Evolutionary conservation across 1,140 invertebrate species (phyloP), one percentile per base, ranked within the genome.

Genomic region (Drosophila rufa): DNA sequence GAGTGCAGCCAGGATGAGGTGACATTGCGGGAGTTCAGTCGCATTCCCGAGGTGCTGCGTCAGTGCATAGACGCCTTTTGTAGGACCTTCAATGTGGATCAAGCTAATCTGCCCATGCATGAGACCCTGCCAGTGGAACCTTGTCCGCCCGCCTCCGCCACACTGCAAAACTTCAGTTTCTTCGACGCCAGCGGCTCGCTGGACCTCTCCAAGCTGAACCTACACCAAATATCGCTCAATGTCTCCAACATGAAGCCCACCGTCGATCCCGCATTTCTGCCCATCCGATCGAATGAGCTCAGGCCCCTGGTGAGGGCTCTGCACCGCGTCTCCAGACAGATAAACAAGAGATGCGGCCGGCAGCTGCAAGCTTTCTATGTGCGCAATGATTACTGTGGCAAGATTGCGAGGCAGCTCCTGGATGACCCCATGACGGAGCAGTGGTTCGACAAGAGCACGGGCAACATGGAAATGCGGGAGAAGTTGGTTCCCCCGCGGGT

Each of bases 241-340:
- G 93, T 92, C 70, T 94, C 93, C 77, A 94, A 94, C 51, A 92
- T 95, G 9, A 94, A 94, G 73, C 96, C 95, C 74, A 93, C 95
- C 75, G 95, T 96, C 6, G 96, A 97, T 94, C 96, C 96, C 3
- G 96, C 97, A 79, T 80, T 96, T 11, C 94, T 95, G 75, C 96
- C 96, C n/a, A 95, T 97, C 47, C 93, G 95, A 74, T 94, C 94
- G 38, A 95, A 94, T 91, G 97, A 97, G 93, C 94, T 95, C 47
- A 94, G 93, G 45, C 94, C 95, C 60, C 86, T 97, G 19, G 96
- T 97, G 12, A 92, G 95, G 73, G 79, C 95, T 9, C 92, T 97
- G 4, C 95, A 96, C 86, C 91, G 93, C 17, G 67, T 96, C 4
- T 95, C 95, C 12, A 84, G 93, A 9, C 93, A 94, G 47, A 87